Evolutionary conservation across 2,797 vertebrate species (phyloP).

Genomic region (Gadopsis marmoratus): DNA sequence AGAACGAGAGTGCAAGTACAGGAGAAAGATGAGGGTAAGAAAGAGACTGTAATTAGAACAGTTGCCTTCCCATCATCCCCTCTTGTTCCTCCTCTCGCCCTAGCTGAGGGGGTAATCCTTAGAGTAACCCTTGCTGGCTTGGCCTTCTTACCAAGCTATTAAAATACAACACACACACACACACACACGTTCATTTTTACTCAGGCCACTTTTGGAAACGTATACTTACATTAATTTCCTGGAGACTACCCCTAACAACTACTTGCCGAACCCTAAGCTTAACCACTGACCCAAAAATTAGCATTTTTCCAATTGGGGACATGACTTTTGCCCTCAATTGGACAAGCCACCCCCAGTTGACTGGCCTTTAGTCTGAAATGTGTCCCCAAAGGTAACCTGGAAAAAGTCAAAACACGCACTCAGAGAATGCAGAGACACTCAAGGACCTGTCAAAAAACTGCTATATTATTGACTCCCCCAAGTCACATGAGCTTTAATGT

Average conservation of each 20-base stretch:
- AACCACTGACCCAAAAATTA: no score
- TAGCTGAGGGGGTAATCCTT: slow-evolving; percentile 19
- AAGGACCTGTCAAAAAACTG: slow-evolving; percentile 29
- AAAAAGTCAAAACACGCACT: not conserved
- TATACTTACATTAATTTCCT: not conserved
- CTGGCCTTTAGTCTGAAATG: not conserved
- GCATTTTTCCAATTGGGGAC: no score
- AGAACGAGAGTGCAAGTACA: not conserved
- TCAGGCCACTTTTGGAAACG: no score
- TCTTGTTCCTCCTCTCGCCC: slow-evolving; percentile 23
- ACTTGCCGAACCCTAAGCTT: not conserved
- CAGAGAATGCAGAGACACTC: not conserved
- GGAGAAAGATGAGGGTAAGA: not conserved
- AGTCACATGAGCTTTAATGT: slow-evolving; percentile 12
- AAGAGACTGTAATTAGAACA: slow-evolving; percentile 47
- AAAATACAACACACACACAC: slow-evolving; percentile 33
- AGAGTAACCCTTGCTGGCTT: slow-evolving; percentile 9
- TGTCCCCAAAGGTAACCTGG: not conserved
- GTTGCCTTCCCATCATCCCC: slow-evolving; percentile 43
- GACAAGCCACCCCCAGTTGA: not conserved
- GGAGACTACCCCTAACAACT: not conserved
- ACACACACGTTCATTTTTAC: not conserved
- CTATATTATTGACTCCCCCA: slow-evolving; percentile 40
- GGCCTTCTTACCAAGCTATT: slow-evolving; percentile 39
- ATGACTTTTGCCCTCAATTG: not conserved